Conservation (phyloP, 2,113 vertebrate species). For the Aplodontia rufa region DNA sequence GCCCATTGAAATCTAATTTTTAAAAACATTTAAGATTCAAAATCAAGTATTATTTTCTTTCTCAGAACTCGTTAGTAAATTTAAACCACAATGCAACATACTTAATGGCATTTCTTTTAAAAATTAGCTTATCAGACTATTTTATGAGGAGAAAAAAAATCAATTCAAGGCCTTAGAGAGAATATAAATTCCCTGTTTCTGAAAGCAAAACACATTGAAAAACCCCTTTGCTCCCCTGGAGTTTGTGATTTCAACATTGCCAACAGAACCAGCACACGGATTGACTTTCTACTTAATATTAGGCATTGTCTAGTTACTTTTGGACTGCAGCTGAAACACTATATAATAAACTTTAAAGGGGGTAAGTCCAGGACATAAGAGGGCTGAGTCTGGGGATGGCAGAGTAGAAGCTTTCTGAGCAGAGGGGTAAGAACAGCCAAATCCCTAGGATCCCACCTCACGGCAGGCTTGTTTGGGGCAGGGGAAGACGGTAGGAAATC, state of each 20-base stretch:
- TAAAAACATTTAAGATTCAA: conserved; percentile 74
- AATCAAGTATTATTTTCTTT: conserved; percentile 67
- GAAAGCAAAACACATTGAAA: conserved; percentile 31
- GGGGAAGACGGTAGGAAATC: background rate
- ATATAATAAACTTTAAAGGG: background rate
- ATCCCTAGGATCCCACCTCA: background rate
- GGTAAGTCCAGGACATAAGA: background rate
- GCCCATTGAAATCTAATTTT: conserved; percentile 74
- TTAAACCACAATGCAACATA: conserved; percentile 73
- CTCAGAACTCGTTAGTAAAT: conserved; percentile 61
- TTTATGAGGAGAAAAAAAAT: conserved; percentile 74
- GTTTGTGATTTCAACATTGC: background rate
- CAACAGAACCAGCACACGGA: background rate
- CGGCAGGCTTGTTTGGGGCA: background rate
- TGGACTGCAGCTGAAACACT: conserved; percentile 40
- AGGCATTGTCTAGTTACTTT: background rate
- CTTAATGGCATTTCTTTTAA: conserved; percentile 66
- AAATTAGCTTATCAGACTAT: conserved; percentile 77
- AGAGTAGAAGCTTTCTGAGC: conserved; percentile 38
- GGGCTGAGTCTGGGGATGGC: background rate
- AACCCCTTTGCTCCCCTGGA: conserved; percentile 25
- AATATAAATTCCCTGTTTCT: conserved; percentile 69
- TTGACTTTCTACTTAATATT: background rate
- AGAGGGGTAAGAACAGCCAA: background rate
- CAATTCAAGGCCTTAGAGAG: conserved; percentile 72